Percentiles rank a stretch among this genome's conserved stretches.
These are phyloP conservation scores for Ochropleura leucogaster DNA, from an alignment of 2,888 invertebrate genomes.

Conservation along the genomic window DNA sequence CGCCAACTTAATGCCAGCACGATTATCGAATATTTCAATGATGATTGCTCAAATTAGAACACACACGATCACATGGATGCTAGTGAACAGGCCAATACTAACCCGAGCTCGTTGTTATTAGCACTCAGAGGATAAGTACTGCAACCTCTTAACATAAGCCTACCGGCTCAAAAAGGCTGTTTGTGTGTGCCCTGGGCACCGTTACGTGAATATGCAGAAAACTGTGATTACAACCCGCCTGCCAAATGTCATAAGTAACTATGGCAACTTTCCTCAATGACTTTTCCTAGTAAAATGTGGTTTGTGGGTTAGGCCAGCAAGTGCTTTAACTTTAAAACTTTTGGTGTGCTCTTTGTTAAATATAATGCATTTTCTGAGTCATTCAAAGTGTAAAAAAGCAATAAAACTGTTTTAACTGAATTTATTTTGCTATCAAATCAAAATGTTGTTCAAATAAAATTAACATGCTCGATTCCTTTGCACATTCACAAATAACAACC, in stretches of 20 bases:
- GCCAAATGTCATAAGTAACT: constrained; percentile 31
- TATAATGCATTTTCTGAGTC: not conserved
- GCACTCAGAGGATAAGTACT: not conserved
- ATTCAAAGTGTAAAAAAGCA: not conserved
- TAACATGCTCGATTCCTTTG: not conserved
- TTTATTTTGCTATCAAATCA: not conserved
- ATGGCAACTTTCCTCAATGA: constrained; percentile 9
- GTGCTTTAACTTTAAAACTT: not conserved
- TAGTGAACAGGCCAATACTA: not conserved
- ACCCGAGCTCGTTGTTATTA: not conserved
- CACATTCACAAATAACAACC: not conserved
- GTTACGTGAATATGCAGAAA: not conserved
- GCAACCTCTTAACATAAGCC: not conserved
- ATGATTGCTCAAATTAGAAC: not conserved
- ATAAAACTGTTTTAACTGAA: not conserved
- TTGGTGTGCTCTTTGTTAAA: not conserved
- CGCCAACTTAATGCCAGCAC: too few relatives aligned
- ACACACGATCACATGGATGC: not conserved
- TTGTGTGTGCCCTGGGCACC: not conserved
- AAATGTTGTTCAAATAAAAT: not conserved
- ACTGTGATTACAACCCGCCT: constrained; percentile 12
- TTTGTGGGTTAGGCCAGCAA: not conserved
- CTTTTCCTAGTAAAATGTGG: not conserved
- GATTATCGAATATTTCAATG: too few relatives aligned
- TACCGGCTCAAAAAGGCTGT: not conserved